Percentiles rank a stretch among this genome's conserved stretches.
Conservation (phyloP, 2,888 invertebrate genomes). For the Rhamnusium bicolor region DNA sequence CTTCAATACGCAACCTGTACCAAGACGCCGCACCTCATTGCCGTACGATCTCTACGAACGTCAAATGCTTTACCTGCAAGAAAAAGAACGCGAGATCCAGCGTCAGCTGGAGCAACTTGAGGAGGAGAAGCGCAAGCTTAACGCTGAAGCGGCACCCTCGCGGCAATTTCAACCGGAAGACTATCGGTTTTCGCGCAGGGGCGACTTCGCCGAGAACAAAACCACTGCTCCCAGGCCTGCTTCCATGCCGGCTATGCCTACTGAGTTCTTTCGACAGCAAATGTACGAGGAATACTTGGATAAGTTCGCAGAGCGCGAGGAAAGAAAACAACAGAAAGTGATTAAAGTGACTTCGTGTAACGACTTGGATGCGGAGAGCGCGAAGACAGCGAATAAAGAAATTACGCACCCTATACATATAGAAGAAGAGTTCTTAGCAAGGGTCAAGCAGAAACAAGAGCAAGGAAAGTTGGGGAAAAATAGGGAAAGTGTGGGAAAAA, state of each 20-base stretch:
- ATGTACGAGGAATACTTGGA: slow-evolving; percentile 90
- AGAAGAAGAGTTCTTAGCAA: slow-evolving; percentile 85
- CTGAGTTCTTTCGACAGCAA: slow-evolving; percentile 82
- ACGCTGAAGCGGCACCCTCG: slow-evolving; percentile 67
- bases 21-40: slow-evolving; percentile 73
- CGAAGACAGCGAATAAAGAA: slow-evolving; percentile 53
- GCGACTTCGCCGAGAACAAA: slow-evolving; percentile 69
- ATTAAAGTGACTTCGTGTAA: slow-evolving; percentile 81
- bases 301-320: slow-evolving; percentile 84
- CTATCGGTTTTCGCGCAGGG: slow-evolving; percentile 70
- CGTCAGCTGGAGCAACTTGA: slow-evolving; percentile 78
- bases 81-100: slow-evolving; percentile 80
- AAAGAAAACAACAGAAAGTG: slow-evolving; percentile 85
- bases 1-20: slow-evolving; percentile 41
- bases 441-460: slow-evolving; percentile 82
- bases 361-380: slow-evolving; percentile 44
- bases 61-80: slow-evolving; percentile 78
- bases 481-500: slow-evolving; percentile 55
- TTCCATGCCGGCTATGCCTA: slow-evolving; percentile 72
- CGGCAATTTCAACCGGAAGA: slow-evolving; percentile 71
- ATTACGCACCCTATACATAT: slow-evolving; percentile 73
- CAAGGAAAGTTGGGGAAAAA: slow-evolving; percentile 65
- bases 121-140: slow-evolving; percentile 71
- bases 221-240: slow-evolving; percentile 45
- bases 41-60: slow-evolving; percentile 78